Conservation (phyloP, 2,888 invertebrate species). For the Euproctis similis region DNA sequence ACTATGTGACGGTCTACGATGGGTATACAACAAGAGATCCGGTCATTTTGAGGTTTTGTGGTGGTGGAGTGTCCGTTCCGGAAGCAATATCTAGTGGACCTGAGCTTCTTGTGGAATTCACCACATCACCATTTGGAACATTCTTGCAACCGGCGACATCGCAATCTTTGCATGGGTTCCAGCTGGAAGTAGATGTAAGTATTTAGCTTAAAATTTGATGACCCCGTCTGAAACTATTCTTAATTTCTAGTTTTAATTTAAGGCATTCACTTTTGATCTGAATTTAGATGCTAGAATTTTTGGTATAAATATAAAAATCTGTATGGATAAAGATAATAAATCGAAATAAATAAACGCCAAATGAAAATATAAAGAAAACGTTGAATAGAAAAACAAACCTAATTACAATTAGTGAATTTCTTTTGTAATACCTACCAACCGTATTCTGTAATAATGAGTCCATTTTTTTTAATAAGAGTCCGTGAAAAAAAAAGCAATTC, state of each 20-base stretch:
- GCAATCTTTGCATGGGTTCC: conserved; percentile 90
- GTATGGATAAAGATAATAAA: no score
- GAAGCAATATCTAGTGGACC: conserved; percentile 91
- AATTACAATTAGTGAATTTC: no score
- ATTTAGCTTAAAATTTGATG: no score
- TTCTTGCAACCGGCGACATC: conserved; percentile 87
- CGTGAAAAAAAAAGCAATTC: conserved; percentile 14
- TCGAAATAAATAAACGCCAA: no score
- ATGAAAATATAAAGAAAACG: no score
- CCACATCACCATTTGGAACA: conserved; percentile 92
- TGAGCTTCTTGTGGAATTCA: conserved; percentile 91
- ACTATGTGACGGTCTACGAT: conserved; percentile 91
- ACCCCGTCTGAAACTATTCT: background rate
- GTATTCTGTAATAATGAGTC: no score
- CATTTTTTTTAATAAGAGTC: no score
- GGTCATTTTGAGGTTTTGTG: conserved; percentile 91
- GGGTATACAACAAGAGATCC: conserved; percentile 92
- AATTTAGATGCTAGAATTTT: no score
- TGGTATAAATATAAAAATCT: no score
- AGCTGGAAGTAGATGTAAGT: conserved; percentile 84
- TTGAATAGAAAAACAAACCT: no score
- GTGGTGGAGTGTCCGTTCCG: conserved; percentile 90
- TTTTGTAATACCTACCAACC: no score
- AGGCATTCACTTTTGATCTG: background rate
- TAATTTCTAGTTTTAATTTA: background rate